Conservation (phyloP, 2,113 vertebrate species). For the Sceloporus tristichus region DNA sequence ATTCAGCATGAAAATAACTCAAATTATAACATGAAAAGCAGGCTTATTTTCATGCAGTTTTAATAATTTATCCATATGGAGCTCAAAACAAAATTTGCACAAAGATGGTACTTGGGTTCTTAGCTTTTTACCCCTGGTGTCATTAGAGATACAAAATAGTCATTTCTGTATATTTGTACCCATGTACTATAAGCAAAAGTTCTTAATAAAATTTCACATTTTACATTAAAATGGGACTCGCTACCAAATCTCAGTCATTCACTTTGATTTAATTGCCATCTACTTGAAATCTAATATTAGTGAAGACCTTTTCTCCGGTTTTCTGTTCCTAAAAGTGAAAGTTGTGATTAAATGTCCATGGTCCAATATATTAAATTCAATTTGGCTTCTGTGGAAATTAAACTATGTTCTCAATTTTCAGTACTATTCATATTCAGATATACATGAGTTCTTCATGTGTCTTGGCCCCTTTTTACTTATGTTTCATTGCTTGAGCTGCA, state of each 20-base stretch:
- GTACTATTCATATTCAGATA: conserved; percentile 20
- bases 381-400: conserved; percentile 35
- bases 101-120: not conserved
- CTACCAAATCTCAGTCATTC: not conserved
- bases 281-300: not conserved
- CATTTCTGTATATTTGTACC: conserved; percentile 25
- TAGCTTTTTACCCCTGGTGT: not conserved
- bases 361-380: conserved; percentile 48
- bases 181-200: not conserved
- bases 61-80: not conserved
- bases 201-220: conserved; percentile 7
- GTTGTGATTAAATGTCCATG: conserved; percentile 37
- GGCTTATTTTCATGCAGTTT: not conserved
- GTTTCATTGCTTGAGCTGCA: conserved; percentile 37
- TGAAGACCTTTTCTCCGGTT: not conserved
- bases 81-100: not conserved
- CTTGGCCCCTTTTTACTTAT: conserved; percentile 24
- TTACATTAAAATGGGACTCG: conserved; percentile 20
- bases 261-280: conserved; percentile 4
- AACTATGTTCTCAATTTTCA: conserved; percentile 37
- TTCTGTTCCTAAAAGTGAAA: not conserved
- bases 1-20: not conserved
- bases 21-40: conserved; percentile 11
- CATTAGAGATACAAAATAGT: not conserved
- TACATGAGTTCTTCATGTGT: conserved; percentile 33